A percentile compares a stretch with the other conserved stretches of the same genome.
Conservation (phyloP, 2,113 vertebrate species). For the Bambusicola thoracicus region DNA sequence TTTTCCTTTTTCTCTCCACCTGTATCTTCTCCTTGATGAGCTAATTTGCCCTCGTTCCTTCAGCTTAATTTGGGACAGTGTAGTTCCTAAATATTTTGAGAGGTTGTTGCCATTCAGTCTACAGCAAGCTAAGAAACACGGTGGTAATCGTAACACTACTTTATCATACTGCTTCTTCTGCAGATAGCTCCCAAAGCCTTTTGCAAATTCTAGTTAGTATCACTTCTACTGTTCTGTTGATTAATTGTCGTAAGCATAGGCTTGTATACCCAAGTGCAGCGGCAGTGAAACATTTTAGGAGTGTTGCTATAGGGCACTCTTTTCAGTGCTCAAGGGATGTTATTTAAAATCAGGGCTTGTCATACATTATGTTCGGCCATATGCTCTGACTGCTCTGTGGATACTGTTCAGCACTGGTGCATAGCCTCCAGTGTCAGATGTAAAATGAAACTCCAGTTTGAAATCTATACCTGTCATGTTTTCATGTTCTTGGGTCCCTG, state of each 20-base stretch:
- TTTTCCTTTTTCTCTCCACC: not conserved
- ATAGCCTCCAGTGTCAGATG: conserved; percentile 9
- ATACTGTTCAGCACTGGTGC: not conserved
- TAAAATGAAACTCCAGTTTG: conserved; percentile 30
- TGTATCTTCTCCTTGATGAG: not conserved
- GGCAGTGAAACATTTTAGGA: not conserved
- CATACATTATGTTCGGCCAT: conserved; percentile 36
- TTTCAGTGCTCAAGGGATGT: not conserved
- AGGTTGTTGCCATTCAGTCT: not conserved
- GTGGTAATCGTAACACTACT: not conserved
- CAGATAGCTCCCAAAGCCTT: not conserved
- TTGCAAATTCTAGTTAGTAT: not conserved
- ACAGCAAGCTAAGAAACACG: not conserved
- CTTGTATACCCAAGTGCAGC: not conserved
- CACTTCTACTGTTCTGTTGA: not conserved
- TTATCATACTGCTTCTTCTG: not conserved
- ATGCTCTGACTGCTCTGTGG: conserved; percentile 27
- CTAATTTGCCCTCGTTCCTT: not conserved
- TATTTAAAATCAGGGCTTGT: conserved; percentile 39
- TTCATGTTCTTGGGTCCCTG: conserved; percentile 9
- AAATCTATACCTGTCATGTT: conserved; percentile 46
- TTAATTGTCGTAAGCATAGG: not conserved
- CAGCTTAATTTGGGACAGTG: not conserved
- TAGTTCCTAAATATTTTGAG: not conserved
- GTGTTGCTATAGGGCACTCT: not conserved